These are phyloP conservation scores for Trichosurus vulpecula DNA, from an alignment of 2,797 vertebrate genomes.

Conservation along the genomic window DNA sequence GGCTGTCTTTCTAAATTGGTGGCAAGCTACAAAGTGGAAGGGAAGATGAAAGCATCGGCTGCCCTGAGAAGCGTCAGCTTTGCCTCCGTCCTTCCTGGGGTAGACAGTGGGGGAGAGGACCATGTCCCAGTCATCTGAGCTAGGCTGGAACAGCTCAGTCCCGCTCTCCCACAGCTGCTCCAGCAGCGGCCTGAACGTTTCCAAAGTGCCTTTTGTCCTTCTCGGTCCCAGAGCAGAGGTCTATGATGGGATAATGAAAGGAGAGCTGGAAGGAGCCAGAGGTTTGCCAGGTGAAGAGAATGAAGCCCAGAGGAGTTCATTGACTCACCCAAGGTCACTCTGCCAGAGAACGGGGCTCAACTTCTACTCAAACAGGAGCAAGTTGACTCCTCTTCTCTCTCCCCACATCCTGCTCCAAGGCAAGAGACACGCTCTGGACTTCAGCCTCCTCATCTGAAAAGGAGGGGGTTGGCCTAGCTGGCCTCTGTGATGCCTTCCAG, in stretches of 20 bases:
- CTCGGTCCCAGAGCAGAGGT: neutral
- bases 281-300: neutral
- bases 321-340: neutral
- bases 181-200: neutral
- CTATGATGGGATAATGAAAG: neutral
- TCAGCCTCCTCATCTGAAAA: neutral
- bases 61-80: neutral
- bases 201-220: neutral
- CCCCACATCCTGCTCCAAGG: neutral
- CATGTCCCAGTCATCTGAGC: neutral
- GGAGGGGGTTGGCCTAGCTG: neutral
- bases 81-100: neutral
- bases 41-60: neutral
- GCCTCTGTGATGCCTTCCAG: neutral
- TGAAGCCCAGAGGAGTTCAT: neutral
- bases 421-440: no score
- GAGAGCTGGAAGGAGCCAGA: neutral
- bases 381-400: neutral
- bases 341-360: neutral
- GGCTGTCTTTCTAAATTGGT: slow-evolving; percentile 3
- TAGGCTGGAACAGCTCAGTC: neutral
- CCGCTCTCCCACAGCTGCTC: neutral
- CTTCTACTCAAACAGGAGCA: no score
- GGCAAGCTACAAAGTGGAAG: neutral
- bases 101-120: neutral